These are phyloP conservation scores for Myotis vivesi DNA, from an alignment of 2,797 vertebrate species.

Conservation along the genomic window DNA sequence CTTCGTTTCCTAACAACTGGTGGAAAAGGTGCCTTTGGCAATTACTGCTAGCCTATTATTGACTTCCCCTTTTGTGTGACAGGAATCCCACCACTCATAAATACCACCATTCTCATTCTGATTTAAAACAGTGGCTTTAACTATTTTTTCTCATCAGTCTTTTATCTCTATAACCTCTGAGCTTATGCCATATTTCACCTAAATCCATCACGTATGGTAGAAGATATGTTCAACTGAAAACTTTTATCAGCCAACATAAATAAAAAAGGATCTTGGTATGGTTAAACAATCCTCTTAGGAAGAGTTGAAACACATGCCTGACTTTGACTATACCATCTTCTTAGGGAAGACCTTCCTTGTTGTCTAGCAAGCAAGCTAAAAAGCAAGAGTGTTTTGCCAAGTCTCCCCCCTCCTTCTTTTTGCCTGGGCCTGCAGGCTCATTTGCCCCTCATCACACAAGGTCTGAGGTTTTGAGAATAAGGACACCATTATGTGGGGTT, in stretches of 20 bases:
- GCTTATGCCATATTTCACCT: not conserved
- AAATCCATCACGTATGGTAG: not conserved
- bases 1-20: conserved; percentile 28
- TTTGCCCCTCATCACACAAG: conserved; percentile 24
- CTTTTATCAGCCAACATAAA: not conserved
- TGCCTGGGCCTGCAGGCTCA: conserved; percentile 17
- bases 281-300: not conserved
- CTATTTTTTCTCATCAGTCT: not conserved
- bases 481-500: conserved; percentile 54
- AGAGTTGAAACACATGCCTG: conserved; percentile 15
- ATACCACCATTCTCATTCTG: not conserved
- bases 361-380: not conserved
- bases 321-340: not conserved
- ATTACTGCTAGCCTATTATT: not conserved
- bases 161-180: conserved; percentile 25
- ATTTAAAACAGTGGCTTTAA: conserved; percentile 19
- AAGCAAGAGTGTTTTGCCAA: not conserved
- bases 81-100: conserved; percentile 18
- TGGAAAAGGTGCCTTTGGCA: not conserved
- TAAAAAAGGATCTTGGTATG: not conserved
- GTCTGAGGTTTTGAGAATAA: conserved; percentile 64
- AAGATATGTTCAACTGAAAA: conserved; percentile 30
- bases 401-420: not conserved
- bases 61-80: not conserved
- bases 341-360: conserved; percentile 9